Conservation (phyloP, 1,140 invertebrate species). For the Dysdera silvatica region DNA sequence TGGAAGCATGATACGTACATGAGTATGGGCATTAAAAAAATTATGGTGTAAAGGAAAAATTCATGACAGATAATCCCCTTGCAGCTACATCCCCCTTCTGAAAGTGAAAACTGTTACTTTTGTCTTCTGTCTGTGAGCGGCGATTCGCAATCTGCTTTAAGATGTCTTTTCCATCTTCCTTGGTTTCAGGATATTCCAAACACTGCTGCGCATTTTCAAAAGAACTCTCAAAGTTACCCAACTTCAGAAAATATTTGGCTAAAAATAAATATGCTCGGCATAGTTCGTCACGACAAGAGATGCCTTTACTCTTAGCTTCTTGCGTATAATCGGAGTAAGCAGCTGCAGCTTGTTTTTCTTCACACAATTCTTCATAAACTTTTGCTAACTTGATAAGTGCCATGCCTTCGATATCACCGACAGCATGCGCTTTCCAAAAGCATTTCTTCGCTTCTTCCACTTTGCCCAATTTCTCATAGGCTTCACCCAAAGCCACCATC, state of each 20-base stretch:
- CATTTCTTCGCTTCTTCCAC: constrained; percentile 91
- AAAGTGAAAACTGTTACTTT: no score
- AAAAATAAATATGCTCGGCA: constrained; percentile 81
- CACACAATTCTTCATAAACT: constrained; percentile 79
- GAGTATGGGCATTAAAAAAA: no score
- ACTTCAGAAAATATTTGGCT: constrained; percentile 78
- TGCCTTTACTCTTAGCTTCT: constrained; percentile 23
- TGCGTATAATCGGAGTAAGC: constrained; percentile 80
- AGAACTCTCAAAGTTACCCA: constrained; percentile 68
- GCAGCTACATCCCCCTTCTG: no score
- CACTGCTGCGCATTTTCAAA: constrained; percentile 89
- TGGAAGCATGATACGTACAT: no score
- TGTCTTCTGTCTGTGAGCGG: no score
- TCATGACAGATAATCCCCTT: no score
- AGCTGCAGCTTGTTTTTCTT: constrained; percentile 77
- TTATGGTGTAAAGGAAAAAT: no score
- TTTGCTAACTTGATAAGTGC: constrained; percentile 89
- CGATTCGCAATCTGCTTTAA: constrained; percentile 75
- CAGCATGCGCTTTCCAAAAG: constrained; percentile 89
- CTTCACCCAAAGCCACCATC: constrained; percentile 90
- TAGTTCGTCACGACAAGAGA: constrained; percentile 62
- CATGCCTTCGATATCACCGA: constrained; percentile 93
- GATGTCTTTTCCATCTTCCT: constrained; percentile 82
- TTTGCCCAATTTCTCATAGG: constrained; percentile 90
- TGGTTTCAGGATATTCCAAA: constrained; percentile 69